A percentile compares a stretch with the other conserved stretches of the same genome.
Evolutionary conservation across 2,797 vertebrate species (phyloP).

Genomic region (Tragopan temminckii): DNA sequence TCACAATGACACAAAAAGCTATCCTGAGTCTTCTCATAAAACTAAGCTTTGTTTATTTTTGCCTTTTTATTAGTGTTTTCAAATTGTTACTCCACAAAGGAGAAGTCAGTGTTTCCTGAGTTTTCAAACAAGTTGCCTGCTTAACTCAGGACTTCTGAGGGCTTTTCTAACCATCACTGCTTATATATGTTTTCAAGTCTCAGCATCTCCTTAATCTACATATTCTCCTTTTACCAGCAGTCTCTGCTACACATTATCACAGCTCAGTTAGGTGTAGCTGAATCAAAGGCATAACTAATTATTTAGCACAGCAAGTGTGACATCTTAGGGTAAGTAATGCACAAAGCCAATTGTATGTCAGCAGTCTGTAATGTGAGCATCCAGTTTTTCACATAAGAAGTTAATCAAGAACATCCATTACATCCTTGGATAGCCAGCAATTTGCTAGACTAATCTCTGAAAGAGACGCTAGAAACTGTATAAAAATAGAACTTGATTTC

Average conservation of each 20-base stretch:
- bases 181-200: neutral
- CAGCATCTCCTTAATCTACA: neutral
- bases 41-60: neutral
- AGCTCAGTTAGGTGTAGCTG: neutral
- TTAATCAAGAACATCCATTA: neutral
- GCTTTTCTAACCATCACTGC: neutral
- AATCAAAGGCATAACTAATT: neutral
- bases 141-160: neutral
- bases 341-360: neutral
- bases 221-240: neutral
- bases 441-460: neutral
- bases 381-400: neutral
- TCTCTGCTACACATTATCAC: neutral
- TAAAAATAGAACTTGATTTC: neutral
- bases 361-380: neutral
- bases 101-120: neutral
- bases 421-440: neutral
- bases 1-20: neutral
- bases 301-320: neutral
- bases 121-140: neutral
- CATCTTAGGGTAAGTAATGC: neutral
- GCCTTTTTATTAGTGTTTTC: neutral
- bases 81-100: neutral
- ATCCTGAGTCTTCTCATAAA: neutral
- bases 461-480: neutral